phyloP scores from a whole-genome alignment of 2,888 invertebrate genomes.

The Eupithecia pulchellata region DNA sequence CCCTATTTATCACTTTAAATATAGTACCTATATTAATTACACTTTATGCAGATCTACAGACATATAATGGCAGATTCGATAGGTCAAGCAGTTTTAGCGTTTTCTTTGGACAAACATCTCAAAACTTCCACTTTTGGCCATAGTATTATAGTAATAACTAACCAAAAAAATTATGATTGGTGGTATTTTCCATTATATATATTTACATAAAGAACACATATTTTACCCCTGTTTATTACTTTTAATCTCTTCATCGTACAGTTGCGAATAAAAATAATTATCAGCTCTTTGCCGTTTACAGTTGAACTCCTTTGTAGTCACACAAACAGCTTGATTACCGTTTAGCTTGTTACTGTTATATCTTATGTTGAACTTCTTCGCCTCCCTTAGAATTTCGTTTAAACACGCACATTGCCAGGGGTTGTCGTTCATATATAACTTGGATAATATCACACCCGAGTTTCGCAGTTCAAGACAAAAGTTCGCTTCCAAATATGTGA shows the following conservation, averaged over 20 bases:
- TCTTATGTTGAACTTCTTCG: slow-evolving; percentile 59
- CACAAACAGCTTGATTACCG: slow-evolving; percentile 68
- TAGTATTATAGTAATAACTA: background rate
- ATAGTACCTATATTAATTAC: background rate
- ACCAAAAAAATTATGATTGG: background rate
- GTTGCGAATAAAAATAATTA: slow-evolving; percentile 58
- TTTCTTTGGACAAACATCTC: no score
- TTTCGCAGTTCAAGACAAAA: slow-evolving; percentile 70
- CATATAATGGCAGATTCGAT: background rate
- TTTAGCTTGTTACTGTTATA: slow-evolving; percentile 64
- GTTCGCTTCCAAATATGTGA: slow-evolving; percentile 70
- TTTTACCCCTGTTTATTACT: slow-evolving; percentile 12
- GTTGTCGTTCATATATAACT: slow-evolving; percentile 73
- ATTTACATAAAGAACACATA: background rate
- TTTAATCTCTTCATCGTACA: slow-evolving; percentile 54
- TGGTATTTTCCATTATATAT: background rate
- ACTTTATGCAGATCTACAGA: background rate
- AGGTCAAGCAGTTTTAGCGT: no score
- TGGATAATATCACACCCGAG: slow-evolving; percentile 61
- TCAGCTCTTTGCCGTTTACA: slow-evolving; percentile 64
- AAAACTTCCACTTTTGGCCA: no score
- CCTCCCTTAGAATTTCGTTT: slow-evolving; percentile 64
- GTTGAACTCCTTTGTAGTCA: slow-evolving; percentile 56
- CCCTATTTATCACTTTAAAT: no score
- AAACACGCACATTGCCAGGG: slow-evolving; percentile 78